Percentiles rank a stretch among this genome's conserved stretches.
phyloP scores from a whole-genome alignment of 2,113 vertebrate species.

The Gambusia affinis region DNA sequence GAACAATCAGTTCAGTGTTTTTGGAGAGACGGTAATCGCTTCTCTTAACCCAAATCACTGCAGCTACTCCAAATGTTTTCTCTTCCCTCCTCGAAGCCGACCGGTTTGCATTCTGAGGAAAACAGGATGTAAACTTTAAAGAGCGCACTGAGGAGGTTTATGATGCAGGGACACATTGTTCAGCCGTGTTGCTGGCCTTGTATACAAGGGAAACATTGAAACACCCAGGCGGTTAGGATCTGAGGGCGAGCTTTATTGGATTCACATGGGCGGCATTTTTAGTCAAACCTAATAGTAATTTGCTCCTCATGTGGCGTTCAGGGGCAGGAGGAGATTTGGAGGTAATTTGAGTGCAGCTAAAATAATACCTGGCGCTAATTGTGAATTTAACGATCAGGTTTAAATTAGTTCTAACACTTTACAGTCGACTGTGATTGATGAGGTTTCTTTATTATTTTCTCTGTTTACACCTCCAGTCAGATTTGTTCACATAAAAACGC shows the following conservation, averaged over 20 bases:
- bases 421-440: background rate
- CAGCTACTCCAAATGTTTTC: constrained; percentile 1
- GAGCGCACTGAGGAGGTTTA: constrained; percentile 69
- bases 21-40: background rate
- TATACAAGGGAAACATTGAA: constrained; percentile 70
- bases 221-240: constrained; percentile 57
- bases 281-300: constrained; percentile 55
- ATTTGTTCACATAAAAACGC: background rate
- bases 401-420: background rate
- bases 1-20: background rate
- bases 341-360: constrained; percentile 13
- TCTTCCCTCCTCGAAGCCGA: constrained; percentile 39
- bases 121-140: constrained; percentile 74
- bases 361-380: constrained; percentile 16
- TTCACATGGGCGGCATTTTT: constrained; percentile 62
- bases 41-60: background rate
- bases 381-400: background rate
- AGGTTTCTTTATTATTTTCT: background rate
- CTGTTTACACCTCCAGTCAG: constrained; percentile 1
- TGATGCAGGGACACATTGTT: constrained; percentile 69
- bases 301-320: constrained; percentile 24
- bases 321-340: constrained; percentile 3
- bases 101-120: constrained; percentile 64
- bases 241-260: constrained; percentile 58
- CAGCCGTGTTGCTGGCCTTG: constrained; percentile 63